phyloP scores from a whole-genome alignment of 2,888 invertebrate genomes.

The Leptothorax acervorum region DNA sequence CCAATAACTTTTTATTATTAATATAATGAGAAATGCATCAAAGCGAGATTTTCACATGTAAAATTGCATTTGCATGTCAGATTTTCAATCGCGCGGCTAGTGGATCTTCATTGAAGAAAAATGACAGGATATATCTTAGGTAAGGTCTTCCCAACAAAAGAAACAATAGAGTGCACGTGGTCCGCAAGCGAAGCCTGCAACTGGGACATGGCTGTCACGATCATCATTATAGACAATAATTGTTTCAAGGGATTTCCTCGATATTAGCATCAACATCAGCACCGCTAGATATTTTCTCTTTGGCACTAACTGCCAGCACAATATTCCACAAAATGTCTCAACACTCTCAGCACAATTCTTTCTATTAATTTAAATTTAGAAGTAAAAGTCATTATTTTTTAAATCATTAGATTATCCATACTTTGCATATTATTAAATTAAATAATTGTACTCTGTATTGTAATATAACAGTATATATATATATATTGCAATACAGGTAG shows the following conservation, averaged over 20 bases:
- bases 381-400: not conserved
- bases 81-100: slow-evolving; percentile 24
- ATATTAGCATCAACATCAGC: slow-evolving; percentile 26
- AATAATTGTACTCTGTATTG: no score
- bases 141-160: slow-evolving; percentile 51
- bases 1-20: not conserved
- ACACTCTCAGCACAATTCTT: not conserved
- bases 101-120: slow-evolving; percentile 26
- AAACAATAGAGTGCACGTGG: slow-evolving; percentile 46
- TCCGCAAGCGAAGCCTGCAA: slow-evolving; percentile 40
- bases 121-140: slow-evolving; percentile 65
- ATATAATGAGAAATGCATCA: not conserved
- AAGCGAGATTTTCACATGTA: not conserved
- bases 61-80: slow-evolving; percentile 27
- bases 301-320: not conserved
- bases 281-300: slow-evolving; percentile 40
- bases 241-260: slow-evolving; percentile 53
- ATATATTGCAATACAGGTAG: not conserved
- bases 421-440: no score
- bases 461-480: no score
- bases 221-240: slow-evolving; percentile 49
- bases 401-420: not conserved
- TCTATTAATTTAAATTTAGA: not conserved
- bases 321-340: not conserved
- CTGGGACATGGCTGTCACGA: slow-evolving; percentile 59